Percentiles rank a stretch among this genome's conserved stretches.
These are phyloP conservation scores for Apotomis turbidana DNA, from an alignment of 2,888 invertebrate genomes.

Conservation along the genomic window DNA sequence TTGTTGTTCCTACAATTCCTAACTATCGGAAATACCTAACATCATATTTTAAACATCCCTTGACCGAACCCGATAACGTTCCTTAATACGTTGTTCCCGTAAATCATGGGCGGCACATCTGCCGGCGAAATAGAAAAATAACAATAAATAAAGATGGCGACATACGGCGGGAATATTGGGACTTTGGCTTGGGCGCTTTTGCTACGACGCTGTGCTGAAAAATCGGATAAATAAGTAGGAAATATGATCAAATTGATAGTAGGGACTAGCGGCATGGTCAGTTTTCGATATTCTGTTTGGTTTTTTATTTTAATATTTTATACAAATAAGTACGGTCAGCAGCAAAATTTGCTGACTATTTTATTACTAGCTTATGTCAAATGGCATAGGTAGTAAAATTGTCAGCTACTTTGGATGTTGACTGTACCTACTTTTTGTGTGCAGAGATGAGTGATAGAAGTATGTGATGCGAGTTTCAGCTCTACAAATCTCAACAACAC, in stretches of 20 bases:
- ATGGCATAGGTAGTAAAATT: too few species aligned
- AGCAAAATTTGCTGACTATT: too few species aligned
- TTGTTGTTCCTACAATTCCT: not conserved
- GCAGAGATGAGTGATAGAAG: too few species aligned
- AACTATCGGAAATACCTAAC: constrained; percentile 17
- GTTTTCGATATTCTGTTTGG: not conserved
- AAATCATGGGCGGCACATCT: constrained; percentile 81
- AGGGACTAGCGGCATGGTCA: not conserved
- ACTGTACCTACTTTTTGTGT: too few species aligned
- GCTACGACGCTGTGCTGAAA: constrained; percentile 22
- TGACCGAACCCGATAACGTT: constrained; percentile 69
- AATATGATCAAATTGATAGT: constrained; percentile 8
- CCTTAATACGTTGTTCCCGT: constrained; percentile 76
- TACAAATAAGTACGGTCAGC: too few species aligned
- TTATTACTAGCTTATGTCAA: too few species aligned
- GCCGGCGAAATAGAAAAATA: constrained; percentile 83
- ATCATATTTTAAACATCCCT: constrained; percentile 41
- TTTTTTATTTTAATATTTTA: not conserved
- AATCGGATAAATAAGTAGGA: constrained; percentile 13
- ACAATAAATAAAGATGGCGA: constrained; percentile 77
- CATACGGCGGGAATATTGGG: constrained; percentile 39
- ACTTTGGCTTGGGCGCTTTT: constrained; percentile 32
- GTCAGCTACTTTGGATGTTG: too few species aligned
- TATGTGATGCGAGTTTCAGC: too few species aligned
- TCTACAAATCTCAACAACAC: too few species aligned